Evolutionary conservation across 1,140 invertebrate genomes (phyloP).

Genomic region (Eumaeus atala): DNA sequence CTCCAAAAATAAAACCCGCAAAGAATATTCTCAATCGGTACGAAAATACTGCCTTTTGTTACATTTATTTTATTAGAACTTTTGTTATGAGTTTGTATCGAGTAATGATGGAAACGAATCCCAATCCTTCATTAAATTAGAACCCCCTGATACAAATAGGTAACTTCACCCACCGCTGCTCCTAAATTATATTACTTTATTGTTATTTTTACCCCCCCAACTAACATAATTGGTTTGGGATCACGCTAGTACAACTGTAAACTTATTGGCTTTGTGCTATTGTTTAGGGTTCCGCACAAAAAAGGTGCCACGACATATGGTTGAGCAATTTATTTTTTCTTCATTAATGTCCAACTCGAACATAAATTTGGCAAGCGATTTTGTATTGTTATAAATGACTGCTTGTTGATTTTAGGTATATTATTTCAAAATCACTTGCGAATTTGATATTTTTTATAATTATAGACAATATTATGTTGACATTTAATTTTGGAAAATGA

Average conservation of each 20-base stretch:
- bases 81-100: constrained; percentile 42
- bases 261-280: constrained; percentile 42
- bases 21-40: no score
- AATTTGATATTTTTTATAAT: no score
- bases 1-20: no score
- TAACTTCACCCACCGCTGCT: constrained; percentile 49
- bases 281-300: constrained; percentile 48
- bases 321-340: constrained; percentile 21
- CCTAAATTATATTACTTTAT: constrained; percentile 72
- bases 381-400: background rate
- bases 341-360: background rate
- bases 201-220: constrained; percentile 68
- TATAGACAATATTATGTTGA: no score
- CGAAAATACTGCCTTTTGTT: no score
- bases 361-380: background rate
- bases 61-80: constrained; percentile 23
- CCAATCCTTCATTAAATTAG: constrained; percentile 65
- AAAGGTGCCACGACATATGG: constrained; percentile 21
- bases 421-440: no score
- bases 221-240: constrained; percentile 67
- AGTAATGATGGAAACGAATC: constrained; percentile 53
- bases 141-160: constrained; percentile 54
- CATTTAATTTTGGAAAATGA: no score
- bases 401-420: background rate
- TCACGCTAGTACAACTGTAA: constrained; percentile 66